phyloP scores from a whole-genome alignment of 2,797 vertebrate genomes.

The Muscicapa striata region DNA sequence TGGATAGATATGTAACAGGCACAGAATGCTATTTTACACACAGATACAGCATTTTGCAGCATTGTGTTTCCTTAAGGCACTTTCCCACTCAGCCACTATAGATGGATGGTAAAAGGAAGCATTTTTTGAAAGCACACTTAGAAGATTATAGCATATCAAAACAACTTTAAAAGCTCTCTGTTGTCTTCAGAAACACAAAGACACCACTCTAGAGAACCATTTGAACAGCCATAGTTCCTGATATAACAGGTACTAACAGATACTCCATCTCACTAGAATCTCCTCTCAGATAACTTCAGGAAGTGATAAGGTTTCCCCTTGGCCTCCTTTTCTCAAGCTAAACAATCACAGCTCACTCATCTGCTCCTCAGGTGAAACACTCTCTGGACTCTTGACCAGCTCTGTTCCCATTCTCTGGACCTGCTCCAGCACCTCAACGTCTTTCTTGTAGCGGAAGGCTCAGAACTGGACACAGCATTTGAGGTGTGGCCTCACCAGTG shows the following conservation, averaged over 20 bases:
- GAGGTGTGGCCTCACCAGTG: not conserved
- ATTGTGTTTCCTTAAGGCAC: not conserved
- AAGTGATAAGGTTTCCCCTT: not conserved
- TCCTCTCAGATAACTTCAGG: not conserved
- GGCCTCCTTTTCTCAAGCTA: not conserved
- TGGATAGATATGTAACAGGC: not conserved
- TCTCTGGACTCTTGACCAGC: not conserved
- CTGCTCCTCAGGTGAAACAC: not conserved
- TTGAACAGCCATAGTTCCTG: not conserved
- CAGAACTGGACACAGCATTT: not conserved
- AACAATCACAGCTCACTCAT: not conserved
- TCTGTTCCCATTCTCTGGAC: not conserved
- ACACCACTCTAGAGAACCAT: not conserved
- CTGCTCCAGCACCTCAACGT: not conserved
- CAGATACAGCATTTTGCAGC: not conserved
- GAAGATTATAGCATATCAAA: not conserved
- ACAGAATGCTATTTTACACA: not conserved
- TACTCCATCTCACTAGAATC: not conserved
- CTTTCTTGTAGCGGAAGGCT: not conserved
- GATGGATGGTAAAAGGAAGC: not conserved
- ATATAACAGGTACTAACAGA: not conserved
- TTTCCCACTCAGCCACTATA: not conserved
- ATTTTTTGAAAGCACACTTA: not conserved
- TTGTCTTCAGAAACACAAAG: not conserved
- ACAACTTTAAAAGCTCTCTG: not conserved